Percentiles rank a stretch among this genome's conserved stretches.
Evolutionary conservation across 2,888 invertebrate species (phyloP).

Genomic region (Drosophila merina): DNA sequence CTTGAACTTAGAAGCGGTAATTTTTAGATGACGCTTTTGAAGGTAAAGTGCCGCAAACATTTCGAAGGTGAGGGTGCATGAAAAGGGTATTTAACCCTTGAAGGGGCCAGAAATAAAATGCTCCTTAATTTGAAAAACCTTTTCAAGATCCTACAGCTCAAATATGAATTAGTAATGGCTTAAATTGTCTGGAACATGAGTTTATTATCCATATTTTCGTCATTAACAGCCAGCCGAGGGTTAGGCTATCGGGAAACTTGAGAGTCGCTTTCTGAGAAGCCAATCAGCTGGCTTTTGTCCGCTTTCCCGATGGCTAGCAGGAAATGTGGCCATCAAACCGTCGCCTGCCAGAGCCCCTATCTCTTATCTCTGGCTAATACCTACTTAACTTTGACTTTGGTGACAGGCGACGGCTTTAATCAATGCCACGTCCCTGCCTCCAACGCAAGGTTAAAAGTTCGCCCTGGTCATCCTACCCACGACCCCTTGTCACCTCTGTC

Average conservation of each 20-base stretch:
- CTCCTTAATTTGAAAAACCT: not conserved
- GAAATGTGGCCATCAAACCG: conserved; percentile 36
- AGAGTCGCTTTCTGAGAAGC: conserved; percentile 44
- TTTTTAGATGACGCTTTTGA: conserved; percentile 35
- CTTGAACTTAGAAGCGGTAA: conserved; percentile 63
- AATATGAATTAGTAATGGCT: not conserved
- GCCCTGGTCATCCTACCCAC: conserved; percentile 20
- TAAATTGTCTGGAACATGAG: not conserved
- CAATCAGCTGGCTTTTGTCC: conserved; percentile 59
- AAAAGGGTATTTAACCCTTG: conserved; percentile 8
- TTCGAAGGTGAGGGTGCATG: conserved; percentile 5
- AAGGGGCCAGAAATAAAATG: not conserved
- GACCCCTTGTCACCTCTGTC: not conserved
- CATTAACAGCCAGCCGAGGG: not conserved
- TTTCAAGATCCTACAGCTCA: not conserved
- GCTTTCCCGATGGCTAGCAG: conserved; percentile 50
- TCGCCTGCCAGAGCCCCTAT: conserved; percentile 17
- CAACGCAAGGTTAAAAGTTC: conserved; percentile 59
- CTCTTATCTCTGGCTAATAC: conserved; percentile 54
- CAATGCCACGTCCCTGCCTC: conserved; percentile 55
- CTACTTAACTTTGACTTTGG: conserved; percentile 77
- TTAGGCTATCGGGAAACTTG: conserved; percentile 19
- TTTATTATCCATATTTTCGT: not conserved
- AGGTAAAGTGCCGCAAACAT: not conserved
- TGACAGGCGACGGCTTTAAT: conserved; percentile 65